Conservation (phyloP, 2,113 vertebrate genomes). For the Pelusios castaneus region DNA sequence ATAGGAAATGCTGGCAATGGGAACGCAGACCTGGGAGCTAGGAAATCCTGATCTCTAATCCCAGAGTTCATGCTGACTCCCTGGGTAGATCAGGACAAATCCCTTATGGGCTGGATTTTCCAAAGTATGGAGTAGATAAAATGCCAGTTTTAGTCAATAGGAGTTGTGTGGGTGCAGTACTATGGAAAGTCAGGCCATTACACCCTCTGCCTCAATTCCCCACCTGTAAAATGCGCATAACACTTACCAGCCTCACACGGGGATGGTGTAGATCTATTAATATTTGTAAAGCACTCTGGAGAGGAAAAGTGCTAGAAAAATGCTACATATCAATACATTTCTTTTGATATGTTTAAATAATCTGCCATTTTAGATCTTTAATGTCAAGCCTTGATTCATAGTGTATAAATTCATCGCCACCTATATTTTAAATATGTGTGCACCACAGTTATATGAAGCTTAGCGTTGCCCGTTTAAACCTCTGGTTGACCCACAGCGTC, state of each 20-base stretch:
- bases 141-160: background rate
- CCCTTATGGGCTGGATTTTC: slow-evolving; percentile 13
- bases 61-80: background rate
- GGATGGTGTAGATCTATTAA: background rate
- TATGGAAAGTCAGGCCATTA: background rate
- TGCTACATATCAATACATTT: background rate
- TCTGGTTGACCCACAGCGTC: slow-evolving; percentile 16
- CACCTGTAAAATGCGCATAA: background rate
- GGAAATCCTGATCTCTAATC: slow-evolving; percentile 24
- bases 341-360: background rate
- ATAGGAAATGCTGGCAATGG: slow-evolving; percentile 2
- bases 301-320: background rate
- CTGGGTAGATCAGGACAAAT: background rate
- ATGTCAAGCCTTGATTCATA: background rate
- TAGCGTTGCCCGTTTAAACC: background rate
- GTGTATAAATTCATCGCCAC: background rate
- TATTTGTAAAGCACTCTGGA: background rate
- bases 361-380: background rate
- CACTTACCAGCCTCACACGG: background rate
- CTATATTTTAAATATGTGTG: background rate
- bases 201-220: slow-evolving; percentile 19
- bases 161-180: background rate
- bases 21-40: background rate
- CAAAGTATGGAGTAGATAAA: slow-evolving; percentile 1
- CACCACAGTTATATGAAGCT: slow-evolving; percentile 18